Base-by-base conservation (phyloP, 2,797 vertebrate species). In the Galago senegalensis region DNA sequence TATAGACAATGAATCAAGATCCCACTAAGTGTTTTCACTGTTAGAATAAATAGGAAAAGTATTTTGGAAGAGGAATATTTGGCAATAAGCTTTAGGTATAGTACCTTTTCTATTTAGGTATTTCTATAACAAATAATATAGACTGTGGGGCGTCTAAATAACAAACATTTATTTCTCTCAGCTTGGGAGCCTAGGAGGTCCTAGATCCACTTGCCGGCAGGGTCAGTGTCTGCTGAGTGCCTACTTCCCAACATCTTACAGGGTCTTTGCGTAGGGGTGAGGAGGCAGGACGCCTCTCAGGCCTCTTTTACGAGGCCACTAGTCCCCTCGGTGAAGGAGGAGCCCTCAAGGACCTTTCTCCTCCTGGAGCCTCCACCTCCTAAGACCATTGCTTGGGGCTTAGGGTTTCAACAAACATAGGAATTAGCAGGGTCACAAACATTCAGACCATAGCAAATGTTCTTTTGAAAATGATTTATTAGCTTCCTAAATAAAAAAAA, bases 1-100 rank as follows among this genome's bases (percentile, higher is more conserved):
- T 92, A 49, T 69, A 61, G 87, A 88, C 43, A 89, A 72, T 87
- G 79, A 20, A 20, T 80, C 58, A 31, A 83, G 43, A 61, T 67
- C 27, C 40, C 43, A 56, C n/a, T 1, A 25, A 29, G 14, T 37
- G 18, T 72, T 72, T 79, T 40, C 7, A 6, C 18, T 58, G 11
- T 25, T 69, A 65, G 29, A 83, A 93, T 53, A 93, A 93, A 84
- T 46, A 79, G 12, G n/a, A 49, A 93, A 81, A 43, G 27, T 79
- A 43, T 89, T 95, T 93, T 69, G 18, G 76, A 96, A 81, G 34
- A 67, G 40, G 9, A 49, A 79, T 82, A 61, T 49, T 88, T 89
- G 87, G 4, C 25, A 92, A 3, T 27, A 53, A 7, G 70, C 12
- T 77, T 14, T 65, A 43, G 40, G 40, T 43, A 43, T 43, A 43